Evolutionary conservation across 1,140 invertebrate genomes (phyloP).

Genomic region (Drosophila hydei): DNA sequence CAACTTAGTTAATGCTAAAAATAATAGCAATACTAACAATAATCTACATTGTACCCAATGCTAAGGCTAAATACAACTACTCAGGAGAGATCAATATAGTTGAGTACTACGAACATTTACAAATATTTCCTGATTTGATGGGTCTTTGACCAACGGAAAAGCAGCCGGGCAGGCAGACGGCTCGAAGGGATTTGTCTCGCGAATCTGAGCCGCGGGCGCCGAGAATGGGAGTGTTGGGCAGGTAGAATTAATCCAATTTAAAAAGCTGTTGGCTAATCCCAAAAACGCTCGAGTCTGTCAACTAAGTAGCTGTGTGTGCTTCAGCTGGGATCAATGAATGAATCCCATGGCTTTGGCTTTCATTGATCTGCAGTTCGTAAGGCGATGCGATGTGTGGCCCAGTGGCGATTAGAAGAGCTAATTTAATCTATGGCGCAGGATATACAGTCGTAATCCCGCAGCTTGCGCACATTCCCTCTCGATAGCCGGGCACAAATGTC

Average conservation of each 20-base stretch:
- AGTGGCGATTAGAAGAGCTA: constrained; percentile 10
- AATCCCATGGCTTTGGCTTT: constrained; percentile 69
- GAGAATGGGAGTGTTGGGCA: constrained; percentile 13
- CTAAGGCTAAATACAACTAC: neutral
- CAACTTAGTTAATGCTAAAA: neutral
- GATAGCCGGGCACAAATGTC: too few relatives aligned
- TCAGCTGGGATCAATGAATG: constrained; percentile 65
- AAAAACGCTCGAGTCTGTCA: constrained; percentile 15
- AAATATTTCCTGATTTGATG: constrained; percentile 42
- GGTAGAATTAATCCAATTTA: constrained; percentile 65
- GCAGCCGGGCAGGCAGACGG: constrained; percentile 7
- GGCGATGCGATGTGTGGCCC: too few relatives aligned
- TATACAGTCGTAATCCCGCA: constrained; percentile 41
- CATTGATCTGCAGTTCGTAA: constrained; percentile 67
- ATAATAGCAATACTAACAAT: too few relatives aligned
- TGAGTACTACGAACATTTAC: constrained; percentile 33
- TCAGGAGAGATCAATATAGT: neutral
- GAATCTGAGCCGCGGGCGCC: neutral
- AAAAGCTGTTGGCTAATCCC: constrained; percentile 52
- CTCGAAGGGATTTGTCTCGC: neutral
- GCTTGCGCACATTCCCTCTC: neutral
- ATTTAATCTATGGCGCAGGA: constrained; percentile 44
- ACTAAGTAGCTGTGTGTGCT: constrained; percentile 9
- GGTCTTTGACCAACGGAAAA: neutral
- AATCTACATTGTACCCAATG: too few relatives aligned